These are phyloP conservation scores for Suricata suricatta DNA, from an alignment of 2,113 vertebrate genomes.

Conservation along the genomic window DNA sequence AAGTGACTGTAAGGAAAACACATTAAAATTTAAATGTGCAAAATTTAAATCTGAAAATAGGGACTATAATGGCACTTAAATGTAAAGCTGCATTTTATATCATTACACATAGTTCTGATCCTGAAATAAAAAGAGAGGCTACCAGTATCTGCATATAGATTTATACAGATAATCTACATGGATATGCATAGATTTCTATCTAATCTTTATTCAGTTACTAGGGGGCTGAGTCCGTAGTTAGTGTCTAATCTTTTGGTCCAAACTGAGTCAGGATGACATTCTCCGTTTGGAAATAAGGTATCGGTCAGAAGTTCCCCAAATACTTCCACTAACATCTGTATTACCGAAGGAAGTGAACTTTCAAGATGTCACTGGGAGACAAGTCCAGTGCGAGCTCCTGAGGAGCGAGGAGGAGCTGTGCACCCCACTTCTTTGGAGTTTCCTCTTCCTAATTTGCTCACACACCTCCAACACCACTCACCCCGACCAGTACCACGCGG, in stretches of 20 bases:
- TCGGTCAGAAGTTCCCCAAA: slow-evolving; percentile 27
- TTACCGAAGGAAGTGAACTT: background rate
- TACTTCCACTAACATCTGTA: background rate
- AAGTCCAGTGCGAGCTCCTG: background rate
- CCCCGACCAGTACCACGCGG: background rate
- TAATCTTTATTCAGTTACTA: background rate
- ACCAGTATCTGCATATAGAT: background rate
- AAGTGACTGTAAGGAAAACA: slow-evolving; percentile 1
- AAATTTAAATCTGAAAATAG: background rate
- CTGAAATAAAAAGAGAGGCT: background rate
- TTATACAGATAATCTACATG: background rate
- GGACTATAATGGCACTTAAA: background rate
- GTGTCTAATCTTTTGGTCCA: background rate
- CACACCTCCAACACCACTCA: background rate
- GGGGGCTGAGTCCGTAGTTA: background rate
- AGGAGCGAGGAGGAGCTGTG: background rate
- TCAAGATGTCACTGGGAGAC: background rate
- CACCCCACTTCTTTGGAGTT: background rate
- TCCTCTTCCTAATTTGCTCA: background rate
- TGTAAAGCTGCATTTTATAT: background rate
- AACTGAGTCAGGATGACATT: background rate
- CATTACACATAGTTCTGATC: background rate
- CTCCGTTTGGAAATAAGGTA: background rate
- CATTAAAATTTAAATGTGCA: background rate
- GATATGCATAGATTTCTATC: background rate